Evolutionary conservation across 2,113 vertebrate species (phyloP).

Genomic region (Sula dactylatra): DNA sequence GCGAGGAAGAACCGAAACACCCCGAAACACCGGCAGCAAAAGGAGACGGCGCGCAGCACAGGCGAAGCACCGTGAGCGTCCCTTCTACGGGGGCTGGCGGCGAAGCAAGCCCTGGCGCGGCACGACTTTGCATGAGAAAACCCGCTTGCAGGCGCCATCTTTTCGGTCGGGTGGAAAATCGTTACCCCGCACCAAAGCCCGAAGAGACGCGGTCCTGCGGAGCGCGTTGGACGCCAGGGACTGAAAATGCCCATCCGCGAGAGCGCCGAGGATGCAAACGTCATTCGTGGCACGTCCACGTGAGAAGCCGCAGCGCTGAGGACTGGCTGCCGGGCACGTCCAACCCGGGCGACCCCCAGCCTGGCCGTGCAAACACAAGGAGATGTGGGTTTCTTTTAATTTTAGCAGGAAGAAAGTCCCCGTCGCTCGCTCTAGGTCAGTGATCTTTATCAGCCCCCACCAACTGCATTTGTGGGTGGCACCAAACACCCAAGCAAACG

Average conservation of each 20-base stretch:
- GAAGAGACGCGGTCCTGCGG: rapidly evolving
- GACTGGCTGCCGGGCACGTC: rapidly evolving
- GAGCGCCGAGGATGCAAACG: rapidly evolving
- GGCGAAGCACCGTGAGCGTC: background rate
- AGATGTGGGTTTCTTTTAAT: background rate
- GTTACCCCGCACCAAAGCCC: background rate
- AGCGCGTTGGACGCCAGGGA: rapidly evolving
- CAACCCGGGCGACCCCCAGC: background rate
- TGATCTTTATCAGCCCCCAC: background rate
- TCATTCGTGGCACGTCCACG: rapidly evolving
- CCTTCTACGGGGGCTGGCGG: background rate
- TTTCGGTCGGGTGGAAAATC: rapidly evolving
- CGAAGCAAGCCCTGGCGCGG: background rate
- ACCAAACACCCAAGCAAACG: background rate
- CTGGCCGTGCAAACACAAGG: rapidly evolving
- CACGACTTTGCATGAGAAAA: rapidly evolving
- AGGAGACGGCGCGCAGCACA: rapidly evolving
- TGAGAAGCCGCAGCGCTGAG: rapidly evolving
- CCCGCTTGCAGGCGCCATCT: rapidly evolving
- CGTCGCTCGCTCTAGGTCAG: background rate
- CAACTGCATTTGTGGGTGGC: background rate
- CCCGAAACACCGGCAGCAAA: background rate
- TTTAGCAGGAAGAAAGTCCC: background rate
- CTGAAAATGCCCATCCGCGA: rapidly evolving
- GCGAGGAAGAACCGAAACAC: background rate